phyloP scores from a whole-genome alignment of 2,797 vertebrate genomes.

The Sphenodon punctatus region DNA sequence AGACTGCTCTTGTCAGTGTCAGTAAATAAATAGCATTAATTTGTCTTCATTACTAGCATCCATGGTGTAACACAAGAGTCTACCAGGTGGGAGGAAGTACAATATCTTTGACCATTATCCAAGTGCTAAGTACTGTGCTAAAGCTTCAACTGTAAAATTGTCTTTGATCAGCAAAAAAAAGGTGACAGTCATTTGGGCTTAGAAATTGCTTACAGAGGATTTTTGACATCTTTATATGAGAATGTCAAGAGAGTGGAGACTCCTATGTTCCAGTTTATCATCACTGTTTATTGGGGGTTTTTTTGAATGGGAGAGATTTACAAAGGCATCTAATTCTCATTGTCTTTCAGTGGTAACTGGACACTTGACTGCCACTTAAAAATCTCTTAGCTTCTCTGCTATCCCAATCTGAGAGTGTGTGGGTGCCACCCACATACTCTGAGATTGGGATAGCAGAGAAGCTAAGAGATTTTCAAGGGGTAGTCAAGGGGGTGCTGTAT shows the following conservation, averaged over 20 bases:
- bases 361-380: too few relatives aligned
- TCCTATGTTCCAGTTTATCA: background rate
- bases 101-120: slow-evolving; percentile 36
- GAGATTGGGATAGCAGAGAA: too few relatives aligned
- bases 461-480: too few relatives aligned
- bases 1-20: slow-evolving; percentile 73
- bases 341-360: too few relatives aligned
- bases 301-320: too few relatives aligned
- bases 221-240: slow-evolving; percentile 47
- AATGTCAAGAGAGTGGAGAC: background rate
- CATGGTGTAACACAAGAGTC: slow-evolving; percentile 54
- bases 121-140: slow-evolving; percentile 59
- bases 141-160: slow-evolving; percentile 37
- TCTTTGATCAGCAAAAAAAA: slow-evolving; percentile 49
- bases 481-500: too few relatives aligned
- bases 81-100: slow-evolving; percentile 57
- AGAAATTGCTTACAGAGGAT: slow-evolving; percentile 35
- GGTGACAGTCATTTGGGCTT: slow-evolving; percentile 23
- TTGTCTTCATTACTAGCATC: slow-evolving; percentile 82
- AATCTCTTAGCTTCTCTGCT: too few relatives aligned
- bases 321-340: background rate
- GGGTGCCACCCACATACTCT: too few relatives aligned
- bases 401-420: too few relatives aligned
- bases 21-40: slow-evolving; percentile 83
- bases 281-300: background rate